Conservation (phyloP, 2,888 invertebrate species). For the Xestobium rufovillosum region DNA sequence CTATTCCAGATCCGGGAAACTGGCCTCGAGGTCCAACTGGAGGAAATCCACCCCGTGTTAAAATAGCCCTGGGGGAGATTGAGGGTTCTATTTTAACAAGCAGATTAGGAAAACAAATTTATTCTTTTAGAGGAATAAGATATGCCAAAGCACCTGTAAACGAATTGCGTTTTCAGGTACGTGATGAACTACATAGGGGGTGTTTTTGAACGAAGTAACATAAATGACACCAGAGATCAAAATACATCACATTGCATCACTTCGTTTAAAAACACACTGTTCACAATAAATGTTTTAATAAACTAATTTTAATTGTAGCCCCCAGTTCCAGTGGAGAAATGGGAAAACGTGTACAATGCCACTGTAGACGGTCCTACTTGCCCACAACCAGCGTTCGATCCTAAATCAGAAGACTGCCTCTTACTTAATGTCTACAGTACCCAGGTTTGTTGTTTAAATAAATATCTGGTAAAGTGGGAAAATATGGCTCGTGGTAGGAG, state of each 20-base stretch:
- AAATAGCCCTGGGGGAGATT: slow-evolving; percentile 29
- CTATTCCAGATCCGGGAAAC: slow-evolving; percentile 20
- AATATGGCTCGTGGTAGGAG: too few species aligned
- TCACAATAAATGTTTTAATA: background rate
- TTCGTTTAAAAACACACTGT: background rate
- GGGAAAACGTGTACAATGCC: slow-evolving; percentile 36
- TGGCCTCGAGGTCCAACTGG: background rate
- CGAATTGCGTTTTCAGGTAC: slow-evolving; percentile 40
- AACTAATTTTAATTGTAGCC: slow-evolving; percentile 27
- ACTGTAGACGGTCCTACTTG: slow-evolving; percentile 38
- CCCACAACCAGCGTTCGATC: slow-evolving; percentile 32
- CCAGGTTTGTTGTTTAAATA: slow-evolving; percentile 37
- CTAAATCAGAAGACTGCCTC: slow-evolving; percentile 56
- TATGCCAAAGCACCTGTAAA: slow-evolving; percentile 34
- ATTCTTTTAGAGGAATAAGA: slow-evolving; percentile 31
- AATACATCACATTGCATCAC: too few species aligned
- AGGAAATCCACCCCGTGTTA: slow-evolving; percentile 7
- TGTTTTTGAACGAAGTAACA: too few species aligned
- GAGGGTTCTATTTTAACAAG: slow-evolving; percentile 30
- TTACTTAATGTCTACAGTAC: slow-evolving; percentile 55
- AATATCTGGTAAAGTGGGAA: too few species aligned
- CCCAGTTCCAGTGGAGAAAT: slow-evolving; percentile 36
- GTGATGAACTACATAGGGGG: background rate
- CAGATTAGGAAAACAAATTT: slow-evolving; percentile 30
- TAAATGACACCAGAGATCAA: too few species aligned